A percentile compares a stretch with the other conserved stretches of the same genome.
These are phyloP conservation scores for Melanotaenia trifasciata DNA, from an alignment of 2,797 vertebrate species.

Conservation along the genomic window DNA sequence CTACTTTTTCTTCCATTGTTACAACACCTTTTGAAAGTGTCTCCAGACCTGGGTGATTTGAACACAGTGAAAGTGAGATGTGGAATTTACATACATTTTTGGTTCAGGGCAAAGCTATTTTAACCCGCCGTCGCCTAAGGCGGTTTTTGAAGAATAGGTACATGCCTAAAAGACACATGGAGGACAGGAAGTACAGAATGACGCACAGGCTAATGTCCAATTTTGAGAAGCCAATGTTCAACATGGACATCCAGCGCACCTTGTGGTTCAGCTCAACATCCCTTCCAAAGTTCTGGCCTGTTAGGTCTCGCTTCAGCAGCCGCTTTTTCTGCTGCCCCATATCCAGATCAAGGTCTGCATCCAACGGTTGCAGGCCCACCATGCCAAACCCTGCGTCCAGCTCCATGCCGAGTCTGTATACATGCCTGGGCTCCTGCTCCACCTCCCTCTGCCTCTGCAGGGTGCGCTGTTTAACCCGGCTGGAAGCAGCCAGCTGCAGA, in stretches of 20 bases:
- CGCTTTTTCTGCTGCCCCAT: constrained; percentile 44
- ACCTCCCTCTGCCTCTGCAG: constrained; percentile 68
- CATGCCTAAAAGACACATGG: constrained; percentile 89
- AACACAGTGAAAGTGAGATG: constrained; percentile 29
- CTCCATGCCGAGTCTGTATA: constrained; percentile 59
- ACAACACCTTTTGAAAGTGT: constrained; percentile 17
- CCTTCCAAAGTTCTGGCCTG: constrained; percentile 57
- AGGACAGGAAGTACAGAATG: constrained; percentile 89
- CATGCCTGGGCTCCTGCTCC: constrained; percentile 57
- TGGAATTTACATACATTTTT: background rate
- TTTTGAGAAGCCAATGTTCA: constrained; percentile 88
- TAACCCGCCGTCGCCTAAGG: constrained; percentile 73
- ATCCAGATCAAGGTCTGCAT: constrained; percentile 40
- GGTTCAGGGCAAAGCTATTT: constrained; percentile 71
- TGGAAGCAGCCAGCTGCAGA: constrained; percentile 59
- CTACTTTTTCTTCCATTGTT: constrained; percentile 31
- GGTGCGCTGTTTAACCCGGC: constrained; percentile 67
- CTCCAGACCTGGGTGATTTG: constrained; percentile 6
- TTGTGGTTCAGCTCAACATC: constrained; percentile 33
- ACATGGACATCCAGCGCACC: constrained; percentile 84
- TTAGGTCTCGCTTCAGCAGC: constrained; percentile 74
- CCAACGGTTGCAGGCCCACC: constrained; percentile 62
- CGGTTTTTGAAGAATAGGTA: constrained; percentile 89
- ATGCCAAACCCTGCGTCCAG: constrained; percentile 65
- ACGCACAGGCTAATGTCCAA: constrained; percentile 92